phyloP scores from a whole-genome alignment of 2,797 vertebrate genomes.

The Mus caroli region DNA sequence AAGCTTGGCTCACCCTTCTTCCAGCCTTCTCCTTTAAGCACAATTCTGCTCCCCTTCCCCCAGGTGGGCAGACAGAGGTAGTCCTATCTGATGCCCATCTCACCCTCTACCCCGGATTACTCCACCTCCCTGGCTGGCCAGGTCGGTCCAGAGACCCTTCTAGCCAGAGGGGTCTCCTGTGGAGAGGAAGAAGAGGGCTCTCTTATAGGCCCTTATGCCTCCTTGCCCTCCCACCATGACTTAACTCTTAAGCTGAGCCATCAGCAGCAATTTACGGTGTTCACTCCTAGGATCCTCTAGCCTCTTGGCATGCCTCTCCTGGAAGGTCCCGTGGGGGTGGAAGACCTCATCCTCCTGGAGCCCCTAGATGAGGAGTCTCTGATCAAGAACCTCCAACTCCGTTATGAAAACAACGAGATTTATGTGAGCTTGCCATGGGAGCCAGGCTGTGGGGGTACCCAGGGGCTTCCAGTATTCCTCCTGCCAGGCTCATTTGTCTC shows the following conservation, averaged over 20 bases:
- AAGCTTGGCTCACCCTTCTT: background rate
- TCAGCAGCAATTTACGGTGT: background rate
- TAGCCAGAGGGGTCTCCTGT: background rate
- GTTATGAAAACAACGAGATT: conserved; percentile 87
- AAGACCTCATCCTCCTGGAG: conserved; percentile 90
- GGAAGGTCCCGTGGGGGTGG: conserved; percentile 85
- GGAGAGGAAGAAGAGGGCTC: background rate
- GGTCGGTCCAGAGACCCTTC: background rate
- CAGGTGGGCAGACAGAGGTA: background rate
- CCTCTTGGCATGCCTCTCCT: conserved; percentile 83
- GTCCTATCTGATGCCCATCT: background rate
- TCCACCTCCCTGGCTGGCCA: background rate
- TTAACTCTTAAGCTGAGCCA: background rate
- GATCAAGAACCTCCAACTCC: conserved; percentile 87
- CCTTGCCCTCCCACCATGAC: background rate
- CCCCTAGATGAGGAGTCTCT: conserved; percentile 87
- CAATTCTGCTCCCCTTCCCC: background rate
- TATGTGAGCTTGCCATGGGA: conserved; percentile 84
- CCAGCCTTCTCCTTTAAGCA: background rate
- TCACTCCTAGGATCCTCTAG: conserved; percentile 24
- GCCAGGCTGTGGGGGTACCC: background rate
- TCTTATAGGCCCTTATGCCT: background rate
- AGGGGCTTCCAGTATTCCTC: background rate
- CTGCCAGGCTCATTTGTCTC: background rate
- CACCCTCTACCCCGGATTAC: background rate